phyloP scores from a whole-genome alignment of 2,888 invertebrate species.

The Platycheirus albimanus region DNA sequence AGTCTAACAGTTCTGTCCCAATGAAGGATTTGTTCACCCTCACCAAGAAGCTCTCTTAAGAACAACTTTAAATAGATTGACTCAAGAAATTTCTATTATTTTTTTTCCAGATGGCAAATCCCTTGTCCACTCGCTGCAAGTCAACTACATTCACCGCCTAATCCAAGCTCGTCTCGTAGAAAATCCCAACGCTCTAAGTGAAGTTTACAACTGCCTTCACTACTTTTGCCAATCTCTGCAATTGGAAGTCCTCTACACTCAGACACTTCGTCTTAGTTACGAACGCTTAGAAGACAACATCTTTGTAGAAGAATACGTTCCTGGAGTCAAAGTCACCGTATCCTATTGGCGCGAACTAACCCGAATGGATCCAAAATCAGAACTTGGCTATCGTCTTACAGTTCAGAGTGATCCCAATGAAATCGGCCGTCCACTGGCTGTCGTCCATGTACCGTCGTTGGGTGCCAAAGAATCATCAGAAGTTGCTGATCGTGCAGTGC shows the following conservation, averaged over 20 bases:
- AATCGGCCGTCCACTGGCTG: conserved; percentile 89
- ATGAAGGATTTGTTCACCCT: no score
- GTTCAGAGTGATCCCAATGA: conserved; percentile 94
- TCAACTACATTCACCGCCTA: conserved; percentile 96
- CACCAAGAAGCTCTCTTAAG: no score
- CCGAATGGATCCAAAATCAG: conserved; percentile 89
- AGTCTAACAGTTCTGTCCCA: no score
- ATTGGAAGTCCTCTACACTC: conserved; percentile 94
- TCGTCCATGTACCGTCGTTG: conserved; percentile 86
- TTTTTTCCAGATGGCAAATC: conserved; percentile 91
- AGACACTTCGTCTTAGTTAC: conserved; percentile 93
- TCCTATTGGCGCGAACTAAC: conserved; percentile 92
- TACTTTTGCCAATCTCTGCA: conserved; percentile 98
- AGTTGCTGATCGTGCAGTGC: conserved; percentile 90
- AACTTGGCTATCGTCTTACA: conserved; percentile 93
- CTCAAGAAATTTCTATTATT: background rate
- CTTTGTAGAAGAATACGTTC: conserved; percentile 94
- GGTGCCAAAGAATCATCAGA: conserved; percentile 84
- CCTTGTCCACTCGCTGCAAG: conserved; percentile 96
- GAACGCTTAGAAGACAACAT: conserved; percentile 95
- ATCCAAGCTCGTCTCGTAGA: conserved; percentile 92
- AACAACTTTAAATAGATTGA: no score
- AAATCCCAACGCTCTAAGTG: conserved; percentile 89
- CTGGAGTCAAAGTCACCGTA: conserved; percentile 94
- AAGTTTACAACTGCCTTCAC: conserved; percentile 93